These are phyloP conservation scores for Epinotia ramella DNA, from an alignment of 2,888 invertebrate genomes.

Conservation along the genomic window DNA sequence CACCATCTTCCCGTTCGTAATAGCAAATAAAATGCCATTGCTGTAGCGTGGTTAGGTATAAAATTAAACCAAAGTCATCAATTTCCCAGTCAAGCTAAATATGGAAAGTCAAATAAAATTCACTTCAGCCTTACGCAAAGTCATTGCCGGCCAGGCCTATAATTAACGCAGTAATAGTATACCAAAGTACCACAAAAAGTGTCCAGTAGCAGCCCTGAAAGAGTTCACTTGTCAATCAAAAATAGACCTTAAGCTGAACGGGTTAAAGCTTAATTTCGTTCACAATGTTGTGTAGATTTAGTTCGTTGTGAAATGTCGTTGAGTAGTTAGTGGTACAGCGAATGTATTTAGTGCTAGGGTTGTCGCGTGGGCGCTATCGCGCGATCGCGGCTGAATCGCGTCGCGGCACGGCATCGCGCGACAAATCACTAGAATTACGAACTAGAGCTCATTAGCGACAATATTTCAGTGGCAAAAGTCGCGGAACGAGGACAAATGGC, in stretches of 20 bases:
- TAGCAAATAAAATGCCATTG: slow-evolving; percentile 2
- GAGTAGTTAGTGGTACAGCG: slow-evolving; percentile 30
- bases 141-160: slow-evolving; percentile 48
- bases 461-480: slow-evolving; percentile 63
- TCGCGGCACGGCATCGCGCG: slow-evolving; percentile 48
- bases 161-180: slow-evolving; percentile 57
- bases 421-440: slow-evolving; percentile 76
- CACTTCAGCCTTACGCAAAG: slow-evolving; percentile 55
- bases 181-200: slow-evolving; percentile 45
- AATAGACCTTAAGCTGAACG: not conserved
- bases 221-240: slow-evolving; percentile 4
- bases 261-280: not conserved
- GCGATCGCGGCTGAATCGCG: slow-evolving; percentile 42
- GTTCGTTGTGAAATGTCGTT: slow-evolving; percentile 22
- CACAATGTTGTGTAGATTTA: not conserved
- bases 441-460: slow-evolving; percentile 70
- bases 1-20: not conserved
- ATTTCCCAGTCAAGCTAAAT: slow-evolving; percentile 41
- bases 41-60: slow-evolving; percentile 11
- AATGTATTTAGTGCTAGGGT: slow-evolving; percentile 35
- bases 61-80: slow-evolving; percentile 37
- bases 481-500: slow-evolving; percentile 47
- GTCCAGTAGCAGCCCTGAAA: slow-evolving; percentile 33
- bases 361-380: slow-evolving; percentile 44
- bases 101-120: slow-evolving; percentile 58